Evolutionary conservation across 2,797 vertebrate genomes (phyloP).

Genomic region (Aldrovandia affinis): DNA sequence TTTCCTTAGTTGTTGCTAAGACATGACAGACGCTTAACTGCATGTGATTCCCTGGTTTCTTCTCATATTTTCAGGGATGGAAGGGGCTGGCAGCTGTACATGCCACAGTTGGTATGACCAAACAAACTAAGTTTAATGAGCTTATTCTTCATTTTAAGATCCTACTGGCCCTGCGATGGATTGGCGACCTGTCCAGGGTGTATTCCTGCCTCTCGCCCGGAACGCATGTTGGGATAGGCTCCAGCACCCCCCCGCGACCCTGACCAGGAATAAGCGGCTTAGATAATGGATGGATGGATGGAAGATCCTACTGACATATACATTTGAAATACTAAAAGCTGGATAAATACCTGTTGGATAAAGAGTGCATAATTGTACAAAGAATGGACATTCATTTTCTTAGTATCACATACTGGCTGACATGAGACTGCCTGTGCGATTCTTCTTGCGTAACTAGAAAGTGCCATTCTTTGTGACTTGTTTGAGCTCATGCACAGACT

Average conservation of each 20-base stretch:
- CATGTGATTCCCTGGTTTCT: no score
- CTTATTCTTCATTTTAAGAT: background rate
- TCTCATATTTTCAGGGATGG: no score
- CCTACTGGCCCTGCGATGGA: no score
- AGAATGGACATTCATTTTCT: background rate
- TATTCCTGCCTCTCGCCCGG: no score
- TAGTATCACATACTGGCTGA: conserved; percentile 7
- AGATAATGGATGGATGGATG: no score
- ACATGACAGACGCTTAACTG: no score
- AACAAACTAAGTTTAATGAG: background rate
- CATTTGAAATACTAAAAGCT: background rate
- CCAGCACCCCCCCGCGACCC: no score
- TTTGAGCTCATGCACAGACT: conserved; percentile 5
- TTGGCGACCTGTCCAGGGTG: no score
- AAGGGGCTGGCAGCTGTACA: background rate
- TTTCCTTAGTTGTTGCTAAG: no score
- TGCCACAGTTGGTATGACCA: background rate
- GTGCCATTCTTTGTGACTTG: background rate
- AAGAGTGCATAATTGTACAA: background rate
- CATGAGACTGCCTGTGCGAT: background rate
- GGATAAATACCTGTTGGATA: background rate
- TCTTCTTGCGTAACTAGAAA: conserved; percentile 19
- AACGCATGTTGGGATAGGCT: no score
- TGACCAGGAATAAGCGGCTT: no score
- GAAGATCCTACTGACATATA: background rate